Conservation (phyloP, 2,113 vertebrate genomes). For the Caracal caracal region DNA sequence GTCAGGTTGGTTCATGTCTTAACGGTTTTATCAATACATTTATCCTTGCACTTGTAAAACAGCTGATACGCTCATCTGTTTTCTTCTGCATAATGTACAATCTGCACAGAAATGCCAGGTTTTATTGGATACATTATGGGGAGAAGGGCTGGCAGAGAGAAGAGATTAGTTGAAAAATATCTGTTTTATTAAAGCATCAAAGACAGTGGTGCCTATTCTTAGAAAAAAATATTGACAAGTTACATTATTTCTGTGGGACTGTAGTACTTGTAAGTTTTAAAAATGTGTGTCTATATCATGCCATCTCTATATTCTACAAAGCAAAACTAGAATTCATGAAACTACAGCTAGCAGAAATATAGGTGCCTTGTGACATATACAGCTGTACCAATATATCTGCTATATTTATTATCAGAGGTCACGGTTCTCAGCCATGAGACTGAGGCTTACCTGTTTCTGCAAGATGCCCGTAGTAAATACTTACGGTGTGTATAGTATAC, state of each 20-base stretch:
- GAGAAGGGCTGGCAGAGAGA: conserved; percentile 38
- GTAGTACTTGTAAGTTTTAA: conserved; percentile 65
- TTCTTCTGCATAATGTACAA: conserved; percentile 71
- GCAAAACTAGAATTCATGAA: not conserved
- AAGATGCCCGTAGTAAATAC: not conserved
- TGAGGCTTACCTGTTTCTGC: not conserved
- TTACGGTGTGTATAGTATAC: not conserved
- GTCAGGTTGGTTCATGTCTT: conserved; percentile 73
- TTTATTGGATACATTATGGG: conserved; percentile 79
- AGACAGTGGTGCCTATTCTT: conserved; percentile 66
- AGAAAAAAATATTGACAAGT: conserved; percentile 72
- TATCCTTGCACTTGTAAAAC: conserved; percentile 77
- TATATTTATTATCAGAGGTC: not conserved
- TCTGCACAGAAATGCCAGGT: conserved; percentile 78
- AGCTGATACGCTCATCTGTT: conserved; percentile 77
- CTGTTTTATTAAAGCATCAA: conserved; percentile 82
- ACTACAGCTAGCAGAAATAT: not conserved
- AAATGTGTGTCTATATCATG: not conserved
- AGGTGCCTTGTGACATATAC: not conserved
- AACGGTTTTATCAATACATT: conserved; percentile 78
- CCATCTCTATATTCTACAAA: conserved; percentile 44
- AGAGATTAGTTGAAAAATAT: conserved; percentile 73
- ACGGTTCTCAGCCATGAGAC: not conserved
- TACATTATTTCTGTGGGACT: conserved; percentile 64
- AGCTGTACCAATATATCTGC: not conserved